Conservation (phyloP, 2,113 vertebrate species). For the Lepidothrix coronata region DNA sequence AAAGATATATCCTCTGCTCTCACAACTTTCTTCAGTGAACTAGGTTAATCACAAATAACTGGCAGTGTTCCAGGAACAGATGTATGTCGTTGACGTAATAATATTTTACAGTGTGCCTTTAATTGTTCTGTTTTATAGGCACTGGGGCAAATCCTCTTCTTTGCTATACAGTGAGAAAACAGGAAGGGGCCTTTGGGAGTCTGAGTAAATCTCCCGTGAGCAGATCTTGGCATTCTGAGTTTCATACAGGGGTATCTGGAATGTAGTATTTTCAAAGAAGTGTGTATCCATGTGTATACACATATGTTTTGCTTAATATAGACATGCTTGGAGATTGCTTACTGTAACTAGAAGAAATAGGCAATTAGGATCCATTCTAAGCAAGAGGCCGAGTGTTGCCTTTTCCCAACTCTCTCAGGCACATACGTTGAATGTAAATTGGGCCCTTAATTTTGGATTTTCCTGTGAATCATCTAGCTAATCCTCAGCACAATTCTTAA, state of each 20-base stretch:
- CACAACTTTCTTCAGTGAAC: not conserved
- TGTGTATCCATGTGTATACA: not conserved
- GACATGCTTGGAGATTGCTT: not conserved
- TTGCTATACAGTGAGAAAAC: not conserved
- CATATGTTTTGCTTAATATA: constrained; percentile 5
- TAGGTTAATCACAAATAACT: not conserved
- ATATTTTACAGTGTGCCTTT: not conserved
- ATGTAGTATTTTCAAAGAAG: not conserved
- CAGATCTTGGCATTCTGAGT: not conserved
- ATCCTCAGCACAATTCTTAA: constrained; percentile 9
- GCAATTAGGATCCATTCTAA: not conserved
- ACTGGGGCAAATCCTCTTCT: not conserved
- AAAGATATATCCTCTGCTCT: not conserved
- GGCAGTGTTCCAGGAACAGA: not conserved
- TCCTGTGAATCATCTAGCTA: constrained; percentile 37
- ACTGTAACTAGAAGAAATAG: not conserved
- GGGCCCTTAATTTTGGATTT: constrained; percentile 32
- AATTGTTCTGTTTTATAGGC: not conserved
- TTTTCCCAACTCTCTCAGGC: not conserved
- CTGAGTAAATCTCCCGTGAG: not conserved
- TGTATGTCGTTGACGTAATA: not conserved
- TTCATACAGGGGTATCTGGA: not conserved
- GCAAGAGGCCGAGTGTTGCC: not conserved
- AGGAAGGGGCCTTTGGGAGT: not conserved
- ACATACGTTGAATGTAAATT: not conserved